phyloP scores from a whole-genome alignment of 2,797 vertebrate genomes.

The Micropoecilia bifurca region DNA sequence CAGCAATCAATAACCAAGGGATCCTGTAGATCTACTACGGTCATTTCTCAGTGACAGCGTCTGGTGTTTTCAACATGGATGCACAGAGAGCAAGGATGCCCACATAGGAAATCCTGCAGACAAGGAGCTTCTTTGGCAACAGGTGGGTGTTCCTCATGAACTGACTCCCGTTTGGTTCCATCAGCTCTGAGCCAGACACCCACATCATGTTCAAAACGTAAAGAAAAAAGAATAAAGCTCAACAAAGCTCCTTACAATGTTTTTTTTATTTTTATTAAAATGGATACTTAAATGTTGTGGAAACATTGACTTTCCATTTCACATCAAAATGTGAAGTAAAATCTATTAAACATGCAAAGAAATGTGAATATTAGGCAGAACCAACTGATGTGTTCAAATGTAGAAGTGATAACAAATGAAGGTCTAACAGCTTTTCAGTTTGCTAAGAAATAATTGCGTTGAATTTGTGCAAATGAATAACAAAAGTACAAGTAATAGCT shows the following conservation, averaged over 20 bases:
- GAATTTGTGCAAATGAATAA: background rate
- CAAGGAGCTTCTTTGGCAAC: background rate
- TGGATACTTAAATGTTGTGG: background rate
- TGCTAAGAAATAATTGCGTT: background rate
- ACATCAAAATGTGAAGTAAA: background rate
- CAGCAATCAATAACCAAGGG: background rate
- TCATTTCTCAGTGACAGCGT: background rate
- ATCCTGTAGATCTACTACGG: background rate
- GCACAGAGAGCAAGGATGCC: background rate
- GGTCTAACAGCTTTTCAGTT: background rate
- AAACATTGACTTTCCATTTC: background rate
- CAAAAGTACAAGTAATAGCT: background rate
- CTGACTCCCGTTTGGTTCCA: constrained; percentile 7
- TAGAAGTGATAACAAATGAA: background rate
- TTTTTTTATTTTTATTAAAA: background rate
- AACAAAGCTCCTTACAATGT: background rate
- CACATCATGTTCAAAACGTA: background rate
- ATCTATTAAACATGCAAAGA: background rate
- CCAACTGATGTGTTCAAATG: background rate
- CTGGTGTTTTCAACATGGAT: background rate
- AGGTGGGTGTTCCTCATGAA: background rate
- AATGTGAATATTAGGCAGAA: background rate
- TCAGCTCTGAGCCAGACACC: background rate
- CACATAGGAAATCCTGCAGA: background rate
- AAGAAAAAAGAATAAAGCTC: background rate